A percentile compares a stretch with the other conserved stretches of the same genome.
Conservation (phyloP, 2,113 vertebrate genomes). For the Melospiza melodia region DNA sequence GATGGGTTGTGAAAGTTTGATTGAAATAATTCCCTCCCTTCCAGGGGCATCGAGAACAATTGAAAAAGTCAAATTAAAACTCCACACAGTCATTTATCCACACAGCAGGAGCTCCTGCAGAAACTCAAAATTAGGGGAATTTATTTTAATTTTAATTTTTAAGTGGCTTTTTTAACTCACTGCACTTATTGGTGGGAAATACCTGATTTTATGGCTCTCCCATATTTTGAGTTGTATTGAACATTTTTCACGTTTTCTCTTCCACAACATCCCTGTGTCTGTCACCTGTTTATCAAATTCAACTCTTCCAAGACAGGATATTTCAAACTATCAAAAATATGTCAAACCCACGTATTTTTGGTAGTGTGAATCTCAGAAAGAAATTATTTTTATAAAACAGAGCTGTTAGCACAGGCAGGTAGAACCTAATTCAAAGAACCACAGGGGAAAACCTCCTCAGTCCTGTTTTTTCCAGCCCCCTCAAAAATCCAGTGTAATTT, state of each 20-base stretch:
- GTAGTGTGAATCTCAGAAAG: neutral
- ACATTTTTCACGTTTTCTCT: neutral
- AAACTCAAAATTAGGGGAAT: neutral
- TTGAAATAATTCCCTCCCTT: neutral
- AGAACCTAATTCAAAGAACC: neutral
- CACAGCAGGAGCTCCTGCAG: neutral
- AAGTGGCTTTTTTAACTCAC: neutral
- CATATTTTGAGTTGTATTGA: rapidly evolving
- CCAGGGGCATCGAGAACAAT: neutral
- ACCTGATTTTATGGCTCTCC: neutral
- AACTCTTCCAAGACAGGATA: neutral
- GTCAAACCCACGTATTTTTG: neutral
- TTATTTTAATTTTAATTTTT: neutral
- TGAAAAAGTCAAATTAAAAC: neutral
- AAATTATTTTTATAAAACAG: neutral
- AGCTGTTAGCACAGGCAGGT: neutral
- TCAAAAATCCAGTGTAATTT: neutral
- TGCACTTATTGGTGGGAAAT: neutral
- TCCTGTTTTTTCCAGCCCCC: neutral
- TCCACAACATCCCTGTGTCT: neutral
- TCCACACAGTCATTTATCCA: neutral
- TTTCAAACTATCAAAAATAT: neutral
- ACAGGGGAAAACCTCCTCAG: neutral
- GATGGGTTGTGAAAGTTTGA: neutral
- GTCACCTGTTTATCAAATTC: neutral